A percentile compares a stretch with the other conserved stretches of the same genome.
These are phyloP conservation scores for Drosophila robusta DNA, from an alignment of 2,888 invertebrate genomes.

Conservation along the genomic window DNA sequence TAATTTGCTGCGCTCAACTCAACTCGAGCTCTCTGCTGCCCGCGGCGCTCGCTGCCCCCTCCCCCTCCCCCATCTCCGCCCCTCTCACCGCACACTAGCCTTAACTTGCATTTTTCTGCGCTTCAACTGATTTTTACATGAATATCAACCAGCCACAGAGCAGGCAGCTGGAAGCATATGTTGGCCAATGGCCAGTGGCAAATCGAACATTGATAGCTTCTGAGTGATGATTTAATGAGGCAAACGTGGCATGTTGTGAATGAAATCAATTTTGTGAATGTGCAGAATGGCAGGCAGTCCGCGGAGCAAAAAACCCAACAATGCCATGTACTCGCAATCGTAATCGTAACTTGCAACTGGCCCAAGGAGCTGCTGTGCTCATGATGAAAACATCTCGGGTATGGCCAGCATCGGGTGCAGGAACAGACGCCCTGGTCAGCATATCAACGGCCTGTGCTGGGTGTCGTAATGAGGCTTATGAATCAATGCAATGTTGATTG, in stretches of 20 bases:
- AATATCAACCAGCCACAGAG: conserved; percentile 47
- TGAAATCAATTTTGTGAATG: conserved; percentile 81
- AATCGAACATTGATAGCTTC: conserved; percentile 79
- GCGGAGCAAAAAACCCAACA: conserved; percentile 20
- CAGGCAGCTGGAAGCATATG: conserved; percentile 41
- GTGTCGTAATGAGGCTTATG: conserved; percentile 76
- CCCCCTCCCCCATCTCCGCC: background rate
- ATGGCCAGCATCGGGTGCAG: conserved; percentile 42
- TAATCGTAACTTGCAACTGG: conserved; percentile 13
- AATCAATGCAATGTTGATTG: conserved; percentile 77
- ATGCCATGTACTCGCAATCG: conserved; percentile 31
- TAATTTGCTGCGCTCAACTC: conserved; percentile 63
- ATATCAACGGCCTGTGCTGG: conserved; percentile 36
- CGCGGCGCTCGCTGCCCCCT: background rate
- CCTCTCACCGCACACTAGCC: background rate
- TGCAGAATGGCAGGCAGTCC: conserved; percentile 63
- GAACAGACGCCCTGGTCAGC: conserved; percentile 39
- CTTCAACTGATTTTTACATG: conserved; percentile 71
- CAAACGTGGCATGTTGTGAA: conserved; percentile 81
- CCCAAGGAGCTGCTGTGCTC: conserved; percentile 15
- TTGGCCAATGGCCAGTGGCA: conserved; percentile 41
- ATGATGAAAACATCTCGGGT: conserved; percentile 59
- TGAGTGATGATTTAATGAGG: conserved; percentile 81
- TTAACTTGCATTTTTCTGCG: conserved; percentile 65
- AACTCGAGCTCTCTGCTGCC: background rate